phyloP scores from a whole-genome alignment of 35 echinoderm and acorn worm genomes.

The Amphiura filiformis region DNA sequence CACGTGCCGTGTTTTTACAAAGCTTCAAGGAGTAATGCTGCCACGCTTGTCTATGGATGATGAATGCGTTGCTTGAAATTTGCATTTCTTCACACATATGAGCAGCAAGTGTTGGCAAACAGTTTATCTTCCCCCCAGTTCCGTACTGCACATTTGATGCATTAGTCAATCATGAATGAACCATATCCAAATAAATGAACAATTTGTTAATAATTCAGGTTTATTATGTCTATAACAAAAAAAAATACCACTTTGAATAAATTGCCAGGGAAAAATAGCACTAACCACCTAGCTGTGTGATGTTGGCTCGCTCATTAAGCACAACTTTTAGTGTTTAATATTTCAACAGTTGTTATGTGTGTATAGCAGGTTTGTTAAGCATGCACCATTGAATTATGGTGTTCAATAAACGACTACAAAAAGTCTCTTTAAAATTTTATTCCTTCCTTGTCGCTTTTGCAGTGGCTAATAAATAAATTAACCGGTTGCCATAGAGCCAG shows the following conservation, averaged over 20 bases:
- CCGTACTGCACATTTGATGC: background rate
- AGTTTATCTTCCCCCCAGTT: background rate
- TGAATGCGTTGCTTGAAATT: background rate
- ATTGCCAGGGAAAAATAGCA: no score
- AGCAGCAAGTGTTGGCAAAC: background rate
- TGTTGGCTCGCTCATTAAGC: background rate
- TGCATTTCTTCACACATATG: background rate
- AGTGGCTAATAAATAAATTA: background rate
- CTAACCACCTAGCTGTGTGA: background rate
- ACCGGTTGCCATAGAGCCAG: background rate
- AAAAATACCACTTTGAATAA: no score
- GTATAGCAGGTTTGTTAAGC: slow-evolving; percentile 3
- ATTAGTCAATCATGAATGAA: background rate
- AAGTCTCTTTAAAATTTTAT: background rate
- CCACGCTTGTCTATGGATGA: background rate
- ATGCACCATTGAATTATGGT: slow-evolving; percentile 7
- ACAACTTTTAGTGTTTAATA: background rate
- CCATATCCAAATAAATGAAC: background rate
- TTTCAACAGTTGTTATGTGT: background rate
- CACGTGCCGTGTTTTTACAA: no score
- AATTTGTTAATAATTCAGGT: background rate
- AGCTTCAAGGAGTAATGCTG: background rate
- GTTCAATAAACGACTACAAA: slow-evolving; percentile 14
- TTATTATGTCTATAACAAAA: no score
- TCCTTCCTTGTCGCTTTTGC: slow-evolving; percentile 5